phyloP scores from a whole-genome alignment of 1,140 invertebrate genomes.

The Drosophila bocki region DNA sequence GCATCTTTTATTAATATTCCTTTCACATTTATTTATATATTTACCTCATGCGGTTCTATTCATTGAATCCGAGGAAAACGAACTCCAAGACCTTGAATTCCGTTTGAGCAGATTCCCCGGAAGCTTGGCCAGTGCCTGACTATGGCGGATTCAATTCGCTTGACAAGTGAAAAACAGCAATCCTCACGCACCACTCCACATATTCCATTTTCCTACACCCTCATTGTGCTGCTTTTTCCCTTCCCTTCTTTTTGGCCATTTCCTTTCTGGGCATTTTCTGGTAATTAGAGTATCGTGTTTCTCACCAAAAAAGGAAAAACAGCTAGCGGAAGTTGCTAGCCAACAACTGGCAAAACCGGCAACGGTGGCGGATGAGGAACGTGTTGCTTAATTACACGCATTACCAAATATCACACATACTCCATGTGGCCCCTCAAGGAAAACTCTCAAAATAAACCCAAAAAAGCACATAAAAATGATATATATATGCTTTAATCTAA shows the following conservation, averaged over 20 bases:
- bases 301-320: constrained; percentile 28
- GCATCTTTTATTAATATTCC: not conserved
- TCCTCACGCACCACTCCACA: not conserved
- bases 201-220: not conserved
- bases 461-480: constrained; percentile 14
- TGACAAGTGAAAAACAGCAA: constrained; percentile 28
- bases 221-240: not conserved
- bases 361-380: constrained; percentile 37
- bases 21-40: not conserved
- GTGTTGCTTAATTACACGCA: constrained; percentile 78
- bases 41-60: not conserved
- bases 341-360: constrained; percentile 22
- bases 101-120: not conserved
- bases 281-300: constrained; percentile 81
- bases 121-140: not conserved
- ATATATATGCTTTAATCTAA: not conserved
- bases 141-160: constrained; percentile 27
- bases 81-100: not conserved
- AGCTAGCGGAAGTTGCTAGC: constrained; percentile 71
- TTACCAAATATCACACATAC: constrained; percentile 80
- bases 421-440: constrained; percentile 47
- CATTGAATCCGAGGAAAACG: not conserved
- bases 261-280: constrained; percentile 57
- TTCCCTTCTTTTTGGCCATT: constrained; percentile 25
- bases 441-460: constrained; percentile 9